Base-by-base conservation (phyloP, 2,797 vertebrate genomes). In the Microtus californicus region DNA sequence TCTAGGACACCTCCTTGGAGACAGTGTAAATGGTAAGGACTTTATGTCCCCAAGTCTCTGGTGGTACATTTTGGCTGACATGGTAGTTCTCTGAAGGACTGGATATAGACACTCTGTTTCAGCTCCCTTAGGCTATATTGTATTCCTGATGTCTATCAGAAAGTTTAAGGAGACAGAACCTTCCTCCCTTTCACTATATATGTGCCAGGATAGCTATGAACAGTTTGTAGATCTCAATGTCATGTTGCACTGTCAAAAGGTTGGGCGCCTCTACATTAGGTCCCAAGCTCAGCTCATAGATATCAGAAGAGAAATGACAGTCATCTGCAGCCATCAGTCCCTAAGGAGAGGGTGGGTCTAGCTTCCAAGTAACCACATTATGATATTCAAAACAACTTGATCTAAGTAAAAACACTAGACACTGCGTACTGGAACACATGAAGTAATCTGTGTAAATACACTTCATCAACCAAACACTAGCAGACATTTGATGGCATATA, bases 281-380 rank as follows among this genome's bases (percentile, higher is more conserved):
- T 69, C 40, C 81, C 17, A 82, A 71, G 34, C 78, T 40, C 43
- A 82, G 43, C 65, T 79, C 37, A 45, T 11, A 63, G 25, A 86
- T 37, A 31, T 71, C 29, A 79, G 27, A 71, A 59, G 65, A 87
- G 69, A 74, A 14, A 77, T 17, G 31, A 25, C 45, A 40, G 73
- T 27, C 63, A 76, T 67, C 6, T 82, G 37, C 14, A 77, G 69
- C 34, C 43, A 69, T 23, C 71, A 89, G 23, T 51, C 82, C n/a
- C 40, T 71, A 69, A 69, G 34, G 37, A 90, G 8, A 73, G 21
- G 6, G 79, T 25, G 10, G 81, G 25, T 34, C 45, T 91, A 54
- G 63, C 54, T 83, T 85, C 37, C 45, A 94, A 61, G 67, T 27
- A 56, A 56, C 71, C 82, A 88, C n/a, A 89, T 83, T 73, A 79